Conservation (phyloP, 2,888 invertebrate genomes). For the Apoda limacodes region DNA sequence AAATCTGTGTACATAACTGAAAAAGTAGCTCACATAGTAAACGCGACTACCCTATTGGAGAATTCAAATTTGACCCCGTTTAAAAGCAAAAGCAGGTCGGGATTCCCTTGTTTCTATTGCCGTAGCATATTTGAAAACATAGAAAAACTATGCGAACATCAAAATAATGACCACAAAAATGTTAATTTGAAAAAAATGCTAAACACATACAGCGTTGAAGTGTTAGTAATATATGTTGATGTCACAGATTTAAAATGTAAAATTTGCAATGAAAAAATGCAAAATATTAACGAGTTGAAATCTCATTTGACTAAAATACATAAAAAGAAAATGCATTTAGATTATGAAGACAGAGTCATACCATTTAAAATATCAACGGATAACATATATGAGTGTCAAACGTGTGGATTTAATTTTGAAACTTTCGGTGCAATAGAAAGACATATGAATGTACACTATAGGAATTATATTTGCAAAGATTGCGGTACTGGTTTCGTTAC, state of each 20-base stretch:
- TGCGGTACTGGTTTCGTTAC: constrained; percentile 52
- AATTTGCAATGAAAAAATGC: constrained; percentile 28
- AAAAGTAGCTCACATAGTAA: constrained; percentile 38
- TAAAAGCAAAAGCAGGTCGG: constrained; percentile 37
- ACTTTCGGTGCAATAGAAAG: constrained; percentile 52
- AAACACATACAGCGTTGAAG: constrained; percentile 36
- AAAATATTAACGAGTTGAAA: constrained; percentile 36
- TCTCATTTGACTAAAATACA: constrained; percentile 37
- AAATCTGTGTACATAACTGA: constrained; percentile 33
- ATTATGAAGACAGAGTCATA: constrained; percentile 40
- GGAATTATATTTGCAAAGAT: constrained; percentile 47
- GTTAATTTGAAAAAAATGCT: constrained; percentile 29
- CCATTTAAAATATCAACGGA: constrained; percentile 38
- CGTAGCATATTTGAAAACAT: constrained; percentile 34
- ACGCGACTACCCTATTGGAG: constrained; percentile 34
- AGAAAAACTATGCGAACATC: constrained; percentile 32
- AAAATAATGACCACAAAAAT: constrained; percentile 27
- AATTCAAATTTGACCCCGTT: constrained; percentile 44
- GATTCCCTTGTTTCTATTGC: constrained; percentile 53
- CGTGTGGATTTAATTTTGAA: constrained; percentile 45
- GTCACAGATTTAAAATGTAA: constrained; percentile 39
- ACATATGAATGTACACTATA: constrained; percentile 55
- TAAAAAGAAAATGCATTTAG: constrained; percentile 33
- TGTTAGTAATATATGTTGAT: constrained; percentile 46
- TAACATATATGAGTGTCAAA: constrained; percentile 38